Percentiles rank a stretch among this genome's conserved stretches.
Evolutionary conservation across 2,113 vertebrate species (phyloP).

Genomic region (Empidonax traillii): DNA sequence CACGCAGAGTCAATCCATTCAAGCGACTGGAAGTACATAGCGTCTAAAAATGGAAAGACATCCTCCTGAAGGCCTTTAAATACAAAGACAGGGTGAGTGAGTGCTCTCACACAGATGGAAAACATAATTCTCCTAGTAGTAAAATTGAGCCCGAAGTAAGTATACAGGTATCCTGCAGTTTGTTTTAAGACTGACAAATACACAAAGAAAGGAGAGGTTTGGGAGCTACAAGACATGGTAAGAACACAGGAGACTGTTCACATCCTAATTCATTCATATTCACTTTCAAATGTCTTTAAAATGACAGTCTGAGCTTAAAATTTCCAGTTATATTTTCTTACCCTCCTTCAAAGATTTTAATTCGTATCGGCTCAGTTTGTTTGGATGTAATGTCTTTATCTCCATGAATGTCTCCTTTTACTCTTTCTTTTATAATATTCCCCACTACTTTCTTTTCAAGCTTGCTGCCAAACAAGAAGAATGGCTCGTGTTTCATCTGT

Average conservation of each 20-base stretch:
- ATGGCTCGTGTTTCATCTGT: constrained; percentile 91
- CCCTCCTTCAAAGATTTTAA: constrained; percentile 99
- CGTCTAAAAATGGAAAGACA: background rate
- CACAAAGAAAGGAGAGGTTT: background rate
- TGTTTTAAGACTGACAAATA: background rate
- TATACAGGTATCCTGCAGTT: background rate
- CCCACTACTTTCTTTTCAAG: constrained; percentile 92
- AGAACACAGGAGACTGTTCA: constrained; percentile 11
- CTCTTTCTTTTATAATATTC: constrained; percentile 86
- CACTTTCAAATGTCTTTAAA: constrained; percentile 1
- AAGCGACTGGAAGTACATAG: background rate
- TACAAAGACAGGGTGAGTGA: background rate
- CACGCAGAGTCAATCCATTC: background rate
- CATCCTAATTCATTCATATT: background rate
- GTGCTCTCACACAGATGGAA: background rate
- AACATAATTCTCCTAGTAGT: background rate
- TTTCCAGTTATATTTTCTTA: constrained; percentile 74
- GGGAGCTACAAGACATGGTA: background rate
- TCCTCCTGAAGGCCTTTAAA: background rate
- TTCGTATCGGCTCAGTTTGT: constrained; percentile 89
- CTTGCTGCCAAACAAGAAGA: constrained; percentile 86
- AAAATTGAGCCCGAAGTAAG: background rate
- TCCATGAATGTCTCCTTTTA: constrained; percentile 89
- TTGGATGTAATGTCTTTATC: constrained; percentile 92
- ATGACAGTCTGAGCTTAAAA: constrained; percentile 25